Base-by-base conservation (phyloP, 1,140 invertebrate species). In the Cyrtorhinus lividipennis region DNA sequence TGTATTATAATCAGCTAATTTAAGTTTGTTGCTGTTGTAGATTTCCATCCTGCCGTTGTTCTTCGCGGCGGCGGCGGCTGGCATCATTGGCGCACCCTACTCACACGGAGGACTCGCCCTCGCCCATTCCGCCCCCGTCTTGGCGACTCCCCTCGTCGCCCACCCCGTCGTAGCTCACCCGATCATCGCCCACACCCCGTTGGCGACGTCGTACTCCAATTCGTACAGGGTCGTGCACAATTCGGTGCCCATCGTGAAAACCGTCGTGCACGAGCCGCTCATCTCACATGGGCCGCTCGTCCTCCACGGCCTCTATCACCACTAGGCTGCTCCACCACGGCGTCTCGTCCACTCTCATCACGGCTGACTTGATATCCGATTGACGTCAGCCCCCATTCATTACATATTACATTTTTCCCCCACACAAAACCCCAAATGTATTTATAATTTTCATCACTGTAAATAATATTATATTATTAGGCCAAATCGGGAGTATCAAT, bases 31-130 rank as follows among this genome's bases (percentile, higher is more conserved):
- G n/a, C n/a, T n/a, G n/a, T n/a, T n/a, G n/a, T n/a, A n/a, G n/a
- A n/a, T n/a, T n/a, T n/a, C n/a, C n/a, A n/a, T n/a, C 26, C 58
- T 59, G 27, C 24, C 58, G 10, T 26, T 59, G 25, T 24, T 59
- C 18, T 59, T 61, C 45, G 62, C 61, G 25, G 61, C 61, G 15
- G 45, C 24, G 24, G 23, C 61, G 20, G 45, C 61, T 15, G 61
- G 45, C 46, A 59, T 59, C 58, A 59, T 59, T 26, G 58, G 58
- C 26, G 58, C 58, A 2, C 58, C 58, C 25, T 59, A 59, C 58
- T 25, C 58, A 5, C 44, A 46, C 61, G 45, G 61, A 10, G 61
- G 45, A 22, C 61, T 56, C 24, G 61, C 61, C 22, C 46, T 26
- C 15, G 61, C 24, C 26, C 58, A 60, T 58, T 58, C 61, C 12